Conservation (phyloP, 2,113 vertebrate genomes). For the Xenotilapia longispinis region DNA sequence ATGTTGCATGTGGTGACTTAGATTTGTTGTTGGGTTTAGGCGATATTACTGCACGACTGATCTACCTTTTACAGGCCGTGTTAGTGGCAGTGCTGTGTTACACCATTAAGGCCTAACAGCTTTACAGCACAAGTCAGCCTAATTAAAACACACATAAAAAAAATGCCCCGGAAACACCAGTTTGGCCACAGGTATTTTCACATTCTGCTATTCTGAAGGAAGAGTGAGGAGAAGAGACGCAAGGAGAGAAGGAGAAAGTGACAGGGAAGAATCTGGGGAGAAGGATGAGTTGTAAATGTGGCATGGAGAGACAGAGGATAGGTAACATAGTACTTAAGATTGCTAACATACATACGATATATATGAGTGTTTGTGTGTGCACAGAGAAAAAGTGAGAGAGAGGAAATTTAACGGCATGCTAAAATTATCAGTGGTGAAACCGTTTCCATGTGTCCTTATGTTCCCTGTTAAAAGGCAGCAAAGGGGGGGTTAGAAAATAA, state of each 20-base stretch:
- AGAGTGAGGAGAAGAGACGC: neutral
- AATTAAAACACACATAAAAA: conserved; percentile 29
- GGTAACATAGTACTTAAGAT: neutral
- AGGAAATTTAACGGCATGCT: conserved; percentile 18
- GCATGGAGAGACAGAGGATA: neutral
- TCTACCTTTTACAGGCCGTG: neutral
- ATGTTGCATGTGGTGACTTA: neutral
- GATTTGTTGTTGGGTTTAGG: neutral
- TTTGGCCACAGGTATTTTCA: conserved; percentile 53
- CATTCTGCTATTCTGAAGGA: neutral
- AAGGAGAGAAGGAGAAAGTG: neutral
- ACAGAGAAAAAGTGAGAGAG: neutral
- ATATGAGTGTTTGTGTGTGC: neutral
- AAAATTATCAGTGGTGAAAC: conserved; percentile 57
- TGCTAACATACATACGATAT: neutral
- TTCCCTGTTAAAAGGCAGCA: conserved; percentile 5
- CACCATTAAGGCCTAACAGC: neutral
- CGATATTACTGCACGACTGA: neutral
- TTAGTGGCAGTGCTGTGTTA: neutral
- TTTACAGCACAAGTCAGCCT: conserved; percentile 9
- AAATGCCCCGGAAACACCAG: conserved; percentile 35
- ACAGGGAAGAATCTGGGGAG: neutral
- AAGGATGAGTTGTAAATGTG: neutral
- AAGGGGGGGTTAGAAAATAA: neutral
- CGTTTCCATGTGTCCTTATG: conserved; percentile 58